Base-by-base conservation (phyloP, 2,888 invertebrate species). In the Morpho helenor region DNA sequence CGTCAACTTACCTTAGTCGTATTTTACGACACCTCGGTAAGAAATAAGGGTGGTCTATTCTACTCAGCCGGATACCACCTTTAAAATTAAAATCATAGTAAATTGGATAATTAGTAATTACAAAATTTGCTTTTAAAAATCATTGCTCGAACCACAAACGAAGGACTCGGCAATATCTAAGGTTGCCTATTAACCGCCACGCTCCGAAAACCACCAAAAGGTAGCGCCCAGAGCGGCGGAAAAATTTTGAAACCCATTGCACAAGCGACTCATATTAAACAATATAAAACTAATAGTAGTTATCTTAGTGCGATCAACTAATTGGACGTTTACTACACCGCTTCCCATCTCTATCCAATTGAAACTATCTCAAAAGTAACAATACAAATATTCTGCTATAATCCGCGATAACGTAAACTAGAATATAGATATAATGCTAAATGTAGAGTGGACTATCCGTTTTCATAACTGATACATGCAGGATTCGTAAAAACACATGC, bases 121-220 rank as follows among this genome's bases (percentile, higher is more conserved):
- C 85, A 75, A 86, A 82, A 87, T 76, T 68, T 61, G 66, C 75
- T 77, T 81, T 80, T 82, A 80, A 85, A 82, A 84, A 80, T 84
- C 85, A 87, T 88, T 89, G 84, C 85, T 79, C 79, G 81, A 76
- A 78, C 78, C 77, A 76, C 79, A 74, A 72, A 70, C 84, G 87
- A 90, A 89, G 89, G 90, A 90, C 89, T 84, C 77, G 77, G 82
- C 80, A 86, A 83, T 84, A 84, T 84, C 82, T 86, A 87, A 87
- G 89, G 88, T 86, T 87, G 85, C 84, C 86, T 86, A 86, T 87
- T 86, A 85, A 80, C 77, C 86, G 90, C 87, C 82, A 90, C 90
- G 90, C 90, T 90, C 90, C 90, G 88, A 90, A 90, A 88, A 89
- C 64, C 88, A 89, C 77, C 81, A 82, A 89, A 88, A 87, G 84